These are phyloP conservation scores for Opisthograptis luteolata DNA, from an alignment of 2,888 invertebrate genomes.

Conservation along the genomic window DNA sequence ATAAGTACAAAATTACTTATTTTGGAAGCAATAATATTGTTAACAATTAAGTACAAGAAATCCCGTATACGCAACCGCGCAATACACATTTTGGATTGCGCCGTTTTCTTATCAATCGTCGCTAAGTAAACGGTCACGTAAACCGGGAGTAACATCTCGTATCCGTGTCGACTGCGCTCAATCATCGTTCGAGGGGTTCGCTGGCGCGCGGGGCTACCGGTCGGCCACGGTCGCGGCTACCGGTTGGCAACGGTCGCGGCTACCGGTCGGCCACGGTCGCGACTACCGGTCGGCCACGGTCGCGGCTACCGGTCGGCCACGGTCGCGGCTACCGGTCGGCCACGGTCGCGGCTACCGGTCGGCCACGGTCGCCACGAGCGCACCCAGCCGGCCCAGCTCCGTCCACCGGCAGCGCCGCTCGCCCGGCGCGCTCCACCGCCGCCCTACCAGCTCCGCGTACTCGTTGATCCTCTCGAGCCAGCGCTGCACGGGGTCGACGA, in stretches of 20 bases:
- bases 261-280: constrained; percentile 60
- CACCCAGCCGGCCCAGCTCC: constrained; percentile 60
- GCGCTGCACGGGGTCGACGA: constrained; percentile 66
- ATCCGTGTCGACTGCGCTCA: neutral
- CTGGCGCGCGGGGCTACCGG: too few species aligned
- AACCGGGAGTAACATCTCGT: neutral
- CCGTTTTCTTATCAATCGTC: neutral
- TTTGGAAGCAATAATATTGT: neutral
- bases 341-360: constrained; percentile 58
- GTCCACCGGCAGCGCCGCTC: constrained; percentile 46
- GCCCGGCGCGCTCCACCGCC: constrained; percentile 10
- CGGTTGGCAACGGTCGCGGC: constrained; percentile 64
- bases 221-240: too few species aligned
- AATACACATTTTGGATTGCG: too few species aligned
- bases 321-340: too few species aligned
- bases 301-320: constrained; percentile 64
- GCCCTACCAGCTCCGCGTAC: constrained; percentile 47
- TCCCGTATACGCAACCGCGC: too few species aligned
- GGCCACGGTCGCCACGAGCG: constrained; percentile 56
- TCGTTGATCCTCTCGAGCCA: constrained; percentile 66
- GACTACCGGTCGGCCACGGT: constrained; percentile 47
- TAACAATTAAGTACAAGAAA: neutral
- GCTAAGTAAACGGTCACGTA: neutral
- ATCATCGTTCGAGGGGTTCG: neutral
- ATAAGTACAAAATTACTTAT: neutral